Evolutionary conservation across 2,113 vertebrate species (phyloP).

Genomic region (Lepus europaeus): DNA sequence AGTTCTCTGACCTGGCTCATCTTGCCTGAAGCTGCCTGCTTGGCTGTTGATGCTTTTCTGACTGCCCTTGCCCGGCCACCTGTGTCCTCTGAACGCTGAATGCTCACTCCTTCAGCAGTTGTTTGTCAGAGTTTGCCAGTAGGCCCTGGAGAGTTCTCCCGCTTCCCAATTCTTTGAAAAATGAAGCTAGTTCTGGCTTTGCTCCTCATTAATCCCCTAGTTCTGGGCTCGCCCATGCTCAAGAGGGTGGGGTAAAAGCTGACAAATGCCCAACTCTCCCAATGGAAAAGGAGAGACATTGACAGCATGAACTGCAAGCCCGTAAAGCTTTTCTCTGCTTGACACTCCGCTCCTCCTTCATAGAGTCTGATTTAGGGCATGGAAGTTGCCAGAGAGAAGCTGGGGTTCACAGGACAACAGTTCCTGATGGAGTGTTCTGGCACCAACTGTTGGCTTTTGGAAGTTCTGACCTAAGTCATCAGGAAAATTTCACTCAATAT

Average conservation of each 20-base stretch:
- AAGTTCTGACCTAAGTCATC: conserved; percentile 11
- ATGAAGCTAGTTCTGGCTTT: neutral
- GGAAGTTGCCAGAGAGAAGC: neutral
- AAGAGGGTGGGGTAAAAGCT: neutral
- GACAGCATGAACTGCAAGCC: neutral
- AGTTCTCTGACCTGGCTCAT: neutral
- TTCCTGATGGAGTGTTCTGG: neutral
- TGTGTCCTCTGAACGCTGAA: neutral
- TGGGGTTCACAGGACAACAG: neutral
- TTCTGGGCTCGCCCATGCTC: neutral
- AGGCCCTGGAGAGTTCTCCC: neutral
- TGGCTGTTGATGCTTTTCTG: fast-evolving
- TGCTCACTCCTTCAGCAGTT: neutral
- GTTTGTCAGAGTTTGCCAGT: neutral
- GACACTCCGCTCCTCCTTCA: neutral
- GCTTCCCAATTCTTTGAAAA: neutral
- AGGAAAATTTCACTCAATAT: neutral
- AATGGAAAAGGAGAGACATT: neutral
- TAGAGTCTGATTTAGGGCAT: neutral
- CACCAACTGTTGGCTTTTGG: neutral
- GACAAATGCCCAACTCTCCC: neutral
- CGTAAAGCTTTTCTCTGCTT: neutral
- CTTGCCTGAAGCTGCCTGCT: fast-evolving
- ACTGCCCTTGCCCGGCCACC: neutral
- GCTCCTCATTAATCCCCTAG: neutral